Evolutionary conservation across 2,888 invertebrate genomes (phyloP), one percentile per base, ranked within the genome.

Genomic region (Parapristionchus giblindavisi): DNA sequence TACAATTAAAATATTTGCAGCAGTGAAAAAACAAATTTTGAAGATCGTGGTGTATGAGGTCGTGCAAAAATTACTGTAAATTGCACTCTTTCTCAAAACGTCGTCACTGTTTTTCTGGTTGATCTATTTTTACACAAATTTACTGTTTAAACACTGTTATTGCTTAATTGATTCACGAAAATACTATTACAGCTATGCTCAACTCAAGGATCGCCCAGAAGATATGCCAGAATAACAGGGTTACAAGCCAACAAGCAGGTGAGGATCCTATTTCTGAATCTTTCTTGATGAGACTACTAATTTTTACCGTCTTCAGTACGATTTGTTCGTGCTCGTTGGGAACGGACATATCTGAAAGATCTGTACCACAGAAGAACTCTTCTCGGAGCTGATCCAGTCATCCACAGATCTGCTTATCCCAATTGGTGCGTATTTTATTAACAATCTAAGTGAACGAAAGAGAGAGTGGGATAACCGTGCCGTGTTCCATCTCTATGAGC

Each of bases 351-450:
- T 58, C 78, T 86, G 43, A 87, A 87, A 72, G 87, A 87, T 71
- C 80, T 87, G 27, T 87, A 86, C 74, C 85, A 87, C 65, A 78
- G 87, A 32, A 78, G 87, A 27, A 79, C 80, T 32, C 66, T 87
- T 70, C 75, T 84, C 52, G 87, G 87, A 21, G 84, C 84, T 17
- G 87, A 87, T 75, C 84, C 86, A 14, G 75, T 82, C 6, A 77
- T 84, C 60, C 68, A 78, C 48, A 79, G 87, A 51, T 82, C 85
- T n/a, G 78, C 84, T 2, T 79, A 78, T 56, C 85, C 85, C n/a
- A 87, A 87, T 65, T 87, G 87, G 87, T 87, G 76, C 51, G 78
- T 65, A 3, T 56, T 58, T 65, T 52, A 0, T 6, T 36, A 3
- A 6, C 34, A 14, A 73, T 38, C 68, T 27, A 3, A 58, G 24